Percentiles rank a stretch among this genome's conserved stretches.
phyloP scores from a whole-genome alignment of 2,113 vertebrate genomes.

The Nyctibius bracteatus region DNA sequence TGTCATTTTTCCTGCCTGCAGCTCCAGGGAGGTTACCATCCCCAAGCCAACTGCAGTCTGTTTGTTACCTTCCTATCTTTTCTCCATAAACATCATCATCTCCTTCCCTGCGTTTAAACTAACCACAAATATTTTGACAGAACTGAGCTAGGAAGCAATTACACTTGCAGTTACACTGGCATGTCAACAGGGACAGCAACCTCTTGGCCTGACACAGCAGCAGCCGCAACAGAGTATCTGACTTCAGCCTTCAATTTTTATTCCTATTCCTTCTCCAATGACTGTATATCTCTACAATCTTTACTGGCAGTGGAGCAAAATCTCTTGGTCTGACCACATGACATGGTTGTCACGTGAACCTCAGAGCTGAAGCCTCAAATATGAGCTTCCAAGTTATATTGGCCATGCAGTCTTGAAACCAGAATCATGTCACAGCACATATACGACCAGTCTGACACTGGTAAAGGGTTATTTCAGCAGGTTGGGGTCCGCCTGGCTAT shows the following conservation, averaged over 20 bases:
- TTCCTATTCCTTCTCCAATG: not conserved
- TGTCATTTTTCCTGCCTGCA: not conserved
- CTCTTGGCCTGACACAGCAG: not conserved
- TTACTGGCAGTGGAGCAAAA: not conserved
- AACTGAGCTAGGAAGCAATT: not conserved
- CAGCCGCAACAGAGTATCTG: not conserved
- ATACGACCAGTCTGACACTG: not conserved
- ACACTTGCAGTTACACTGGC: not conserved
- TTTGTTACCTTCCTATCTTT: not conserved
- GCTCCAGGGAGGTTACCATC: not conserved
- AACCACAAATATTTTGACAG: slow-evolving; percentile 26
- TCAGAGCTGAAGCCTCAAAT: not conserved
- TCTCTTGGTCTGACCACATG: not conserved
- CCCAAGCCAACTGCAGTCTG: not conserved
- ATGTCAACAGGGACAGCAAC: not conserved
- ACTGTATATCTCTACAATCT: not conserved
- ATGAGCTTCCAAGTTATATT: not conserved
- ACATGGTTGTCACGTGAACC: not conserved
- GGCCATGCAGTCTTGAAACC: not conserved
- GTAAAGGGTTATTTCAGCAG: not conserved
- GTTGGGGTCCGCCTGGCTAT: not conserved
- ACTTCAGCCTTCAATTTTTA: not conserved
- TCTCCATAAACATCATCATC: not conserved
- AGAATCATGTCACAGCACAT: not conserved
- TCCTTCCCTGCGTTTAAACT: not conserved